Percentiles rank a stretch among this genome's conserved stretches.
Evolutionary conservation across 64 coral and sea anemone species (phyloP).

Genomic region (Exaiptasia diaphana): DNA sequence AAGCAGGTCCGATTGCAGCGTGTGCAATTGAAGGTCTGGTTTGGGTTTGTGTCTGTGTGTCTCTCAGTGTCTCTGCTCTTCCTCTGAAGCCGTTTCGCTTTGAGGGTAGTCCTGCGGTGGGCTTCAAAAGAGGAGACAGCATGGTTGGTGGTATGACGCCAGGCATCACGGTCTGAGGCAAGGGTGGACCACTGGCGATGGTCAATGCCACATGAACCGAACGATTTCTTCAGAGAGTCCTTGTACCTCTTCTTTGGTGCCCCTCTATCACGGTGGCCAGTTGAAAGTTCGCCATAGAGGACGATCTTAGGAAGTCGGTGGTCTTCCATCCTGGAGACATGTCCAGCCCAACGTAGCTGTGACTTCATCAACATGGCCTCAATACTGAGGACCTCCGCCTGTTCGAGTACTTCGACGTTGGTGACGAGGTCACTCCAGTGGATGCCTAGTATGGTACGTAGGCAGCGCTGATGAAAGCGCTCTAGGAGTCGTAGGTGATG

Average conservation of each 20-base stretch:
- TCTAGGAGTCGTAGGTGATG: not conserved
- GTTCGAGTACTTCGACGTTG: not conserved
- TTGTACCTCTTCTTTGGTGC: not conserved
- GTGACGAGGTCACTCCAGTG: not conserved
- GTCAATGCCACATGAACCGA: not conserved
- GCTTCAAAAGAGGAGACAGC: not conserved
- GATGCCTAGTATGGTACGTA: not conserved
- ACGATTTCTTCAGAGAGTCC: constrained; percentile 4
- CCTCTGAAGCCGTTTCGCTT: not conserved
- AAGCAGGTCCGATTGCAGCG: not conserved
- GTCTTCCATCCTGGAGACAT: constrained; percentile 9
- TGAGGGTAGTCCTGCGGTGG: not conserved
- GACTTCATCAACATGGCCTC: not conserved
- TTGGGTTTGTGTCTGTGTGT: not conserved
- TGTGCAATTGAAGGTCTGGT: constrained; percentile 5
- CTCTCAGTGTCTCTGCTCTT: not conserved
- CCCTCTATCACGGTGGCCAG: not conserved
- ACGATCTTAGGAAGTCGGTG: not conserved
- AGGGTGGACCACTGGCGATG: not conserved
- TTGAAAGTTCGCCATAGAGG: not conserved
- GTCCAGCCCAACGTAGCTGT: not conserved
- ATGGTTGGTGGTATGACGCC: not conserved
- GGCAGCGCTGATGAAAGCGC: not conserved
- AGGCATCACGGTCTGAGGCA: not conserved
- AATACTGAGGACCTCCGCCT: not conserved